Evolutionary conservation across 2,888 invertebrate genomes (phyloP).

Genomic region (Chorisops tibialis): DNA sequence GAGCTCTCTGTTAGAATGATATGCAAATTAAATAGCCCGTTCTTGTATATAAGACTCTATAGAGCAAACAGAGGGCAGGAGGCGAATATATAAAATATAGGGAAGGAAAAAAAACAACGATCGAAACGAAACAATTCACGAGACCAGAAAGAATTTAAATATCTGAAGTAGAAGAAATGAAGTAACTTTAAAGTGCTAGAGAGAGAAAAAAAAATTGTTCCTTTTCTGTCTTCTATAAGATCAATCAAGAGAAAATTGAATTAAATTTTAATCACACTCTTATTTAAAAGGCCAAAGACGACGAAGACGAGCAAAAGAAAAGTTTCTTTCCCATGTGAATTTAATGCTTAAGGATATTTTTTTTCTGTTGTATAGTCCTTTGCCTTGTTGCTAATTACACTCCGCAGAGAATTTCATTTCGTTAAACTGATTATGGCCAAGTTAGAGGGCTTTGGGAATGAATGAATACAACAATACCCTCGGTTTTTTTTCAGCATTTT

Average conservation of each 20-base stretch:
- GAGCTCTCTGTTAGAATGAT: neutral
- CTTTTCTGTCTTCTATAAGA: conserved; percentile 22
- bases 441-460: neutral
- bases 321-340: neutral
- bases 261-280: conserved; percentile 32
- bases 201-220: no score
- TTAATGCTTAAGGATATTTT: neutral
- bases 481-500: no score
- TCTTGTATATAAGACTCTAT: neutral
- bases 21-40: conserved; percentile 5
- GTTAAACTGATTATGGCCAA: conserved; percentile 3
- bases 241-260: conserved; percentile 32
- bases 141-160: neutral
- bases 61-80: neutral
- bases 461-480: no score
- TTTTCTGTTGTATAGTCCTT: neutral
- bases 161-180: neutral
- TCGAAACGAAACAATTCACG: neutral
- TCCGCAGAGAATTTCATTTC: conserved; percentile 5
- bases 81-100: neutral
- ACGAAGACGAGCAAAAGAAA: neutral
- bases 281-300: neutral
- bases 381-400: conserved; percentile 2
- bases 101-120: neutral
- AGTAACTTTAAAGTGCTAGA: neutral